Conservation (phyloP, 1,140 invertebrate species). For the Solenopsis fugax region DNA sequence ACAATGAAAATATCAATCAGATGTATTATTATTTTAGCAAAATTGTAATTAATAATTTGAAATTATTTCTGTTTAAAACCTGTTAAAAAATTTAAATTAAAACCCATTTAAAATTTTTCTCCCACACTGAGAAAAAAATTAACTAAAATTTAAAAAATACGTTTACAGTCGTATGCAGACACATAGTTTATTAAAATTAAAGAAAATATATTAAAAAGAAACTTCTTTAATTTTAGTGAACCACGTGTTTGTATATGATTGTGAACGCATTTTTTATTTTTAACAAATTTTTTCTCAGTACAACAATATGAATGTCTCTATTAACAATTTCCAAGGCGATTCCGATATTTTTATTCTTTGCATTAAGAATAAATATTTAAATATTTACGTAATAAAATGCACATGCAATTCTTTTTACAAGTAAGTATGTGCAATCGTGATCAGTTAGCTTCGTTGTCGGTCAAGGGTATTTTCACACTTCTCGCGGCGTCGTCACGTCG, state of each 20-base stretch:
- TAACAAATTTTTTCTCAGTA: background rate
- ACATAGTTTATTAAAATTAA: too few species aligned
- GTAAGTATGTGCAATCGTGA: background rate
- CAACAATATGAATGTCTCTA: background rate
- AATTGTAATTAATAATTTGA: background rate
- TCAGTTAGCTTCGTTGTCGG: background rate
- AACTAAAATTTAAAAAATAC: too few species aligned
- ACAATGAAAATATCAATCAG: background rate
- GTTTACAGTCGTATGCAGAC: too few species aligned
- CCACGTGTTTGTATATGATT: too few species aligned
- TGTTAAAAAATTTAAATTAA: background rate
- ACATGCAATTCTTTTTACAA: background rate
- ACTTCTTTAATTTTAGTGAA: too few species aligned
- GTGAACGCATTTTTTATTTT: too few species aligned
- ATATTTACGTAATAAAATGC: background rate
- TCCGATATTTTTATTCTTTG: background rate
- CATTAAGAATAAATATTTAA: background rate
- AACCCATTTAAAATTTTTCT: background rate
- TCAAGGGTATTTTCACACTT: conserved; percentile 25
- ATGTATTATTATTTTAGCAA: background rate
- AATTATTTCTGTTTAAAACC: background rate
- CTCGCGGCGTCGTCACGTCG: conserved; percentile 23
- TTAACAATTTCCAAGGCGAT: background rate
- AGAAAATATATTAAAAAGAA: too few species aligned
- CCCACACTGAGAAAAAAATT: too few species aligned